A percentile compares a stretch with the other conserved stretches of the same genome.
Conservation (phyloP, 64 coral and sea anemone genomes). For the Montipora capricornis region DNA sequence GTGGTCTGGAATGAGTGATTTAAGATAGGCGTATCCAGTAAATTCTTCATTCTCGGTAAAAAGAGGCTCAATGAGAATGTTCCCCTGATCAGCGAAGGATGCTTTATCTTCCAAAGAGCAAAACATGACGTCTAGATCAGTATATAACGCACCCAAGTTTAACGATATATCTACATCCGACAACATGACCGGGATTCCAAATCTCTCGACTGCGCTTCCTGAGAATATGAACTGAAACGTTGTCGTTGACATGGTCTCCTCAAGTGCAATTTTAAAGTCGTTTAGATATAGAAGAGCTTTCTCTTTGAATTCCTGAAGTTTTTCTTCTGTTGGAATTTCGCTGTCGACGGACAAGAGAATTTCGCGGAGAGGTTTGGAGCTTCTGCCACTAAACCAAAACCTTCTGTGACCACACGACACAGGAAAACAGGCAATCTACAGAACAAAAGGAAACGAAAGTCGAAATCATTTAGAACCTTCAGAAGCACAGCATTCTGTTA, state of each 20-base stretch:
- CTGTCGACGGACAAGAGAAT: slow-evolving; percentile 37
- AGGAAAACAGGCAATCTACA: neutral
- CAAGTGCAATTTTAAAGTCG: slow-evolving; percentile 3
- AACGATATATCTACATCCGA: neutral
- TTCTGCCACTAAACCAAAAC: slow-evolving; percentile 19
- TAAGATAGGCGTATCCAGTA: slow-evolving; percentile 21
- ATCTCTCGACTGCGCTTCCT: slow-evolving; percentile 52
- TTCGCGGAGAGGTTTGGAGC: slow-evolving; percentile 24
- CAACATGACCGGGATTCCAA: slow-evolving; percentile 17
- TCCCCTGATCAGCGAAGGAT: slow-evolving; percentile 31
- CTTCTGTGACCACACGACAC: slow-evolving; percentile 53
- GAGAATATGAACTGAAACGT: slow-evolving; percentile 24
- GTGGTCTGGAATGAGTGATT: neutral
- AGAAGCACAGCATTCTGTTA: no score
- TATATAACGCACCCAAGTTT: neutral
- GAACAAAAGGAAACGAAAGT: neutral
- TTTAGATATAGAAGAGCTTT: neutral
- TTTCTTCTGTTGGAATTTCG: slow-evolving; percentile 23
- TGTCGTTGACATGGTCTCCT: neutral
- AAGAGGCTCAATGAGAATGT: slow-evolving; percentile 14
- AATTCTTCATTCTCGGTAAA: neutral
- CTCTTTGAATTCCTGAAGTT: slow-evolving; percentile 3
- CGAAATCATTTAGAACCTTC: no score
- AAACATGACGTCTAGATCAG: slow-evolving; percentile 58
- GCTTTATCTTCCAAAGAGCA: slow-evolving; percentile 16